Evolutionary conservation across 2,113 vertebrate genomes (phyloP), one percentile per base, ranked within the genome.

Genomic region (Parotia lawesii): DNA sequence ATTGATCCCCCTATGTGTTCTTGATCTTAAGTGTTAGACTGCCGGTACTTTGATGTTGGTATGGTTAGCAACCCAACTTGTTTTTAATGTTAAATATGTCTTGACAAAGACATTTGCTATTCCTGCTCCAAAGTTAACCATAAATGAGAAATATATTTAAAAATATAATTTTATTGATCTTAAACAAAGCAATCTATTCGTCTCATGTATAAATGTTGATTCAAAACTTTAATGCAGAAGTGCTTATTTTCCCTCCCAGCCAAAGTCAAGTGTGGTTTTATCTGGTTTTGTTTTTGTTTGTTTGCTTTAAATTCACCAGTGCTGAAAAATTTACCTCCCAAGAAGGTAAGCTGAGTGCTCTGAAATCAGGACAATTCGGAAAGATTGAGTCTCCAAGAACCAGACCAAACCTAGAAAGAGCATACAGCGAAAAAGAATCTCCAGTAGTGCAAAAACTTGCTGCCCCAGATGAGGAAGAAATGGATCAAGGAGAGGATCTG

Each of bases 301-400:
- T 91, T 76, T 84, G 29, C 56, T 80, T 89, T 85, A 83, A 83
- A 94, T 81, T 80, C 24, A 85, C 15, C 60, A 94, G 92, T 58
- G 31, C 42, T 54, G 90, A 88, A 81, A 89, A 90, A 54, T 28
- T 38, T 19, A 37, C 44, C 85, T 87, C 56, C 24, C 75, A 89
- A 86, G 87, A 93, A 72, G 56, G 85, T 87, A 96, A 96, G 28
- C 72, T 82, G 7, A 14, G 28, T 57, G 28, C 88, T 69, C 79
- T 97, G 87, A 96, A 97, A 50, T 95, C 97, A 71, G 97, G 93
- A 82, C 97, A 95, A 17, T 78, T 97, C 7, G 21, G 95, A 48
- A 97, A 89, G 40, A 93, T 89, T 33, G 94, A 85, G 66, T 96
- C 96, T 47, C 83, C 89, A 27, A 97, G 93, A 87, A 38, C 94